Percentiles rank a stretch among this genome's conserved stretches.
Evolutionary conservation across 2,113 vertebrate genomes (phyloP).

Genomic region (Megaleporinus macrocephalus): DNA sequence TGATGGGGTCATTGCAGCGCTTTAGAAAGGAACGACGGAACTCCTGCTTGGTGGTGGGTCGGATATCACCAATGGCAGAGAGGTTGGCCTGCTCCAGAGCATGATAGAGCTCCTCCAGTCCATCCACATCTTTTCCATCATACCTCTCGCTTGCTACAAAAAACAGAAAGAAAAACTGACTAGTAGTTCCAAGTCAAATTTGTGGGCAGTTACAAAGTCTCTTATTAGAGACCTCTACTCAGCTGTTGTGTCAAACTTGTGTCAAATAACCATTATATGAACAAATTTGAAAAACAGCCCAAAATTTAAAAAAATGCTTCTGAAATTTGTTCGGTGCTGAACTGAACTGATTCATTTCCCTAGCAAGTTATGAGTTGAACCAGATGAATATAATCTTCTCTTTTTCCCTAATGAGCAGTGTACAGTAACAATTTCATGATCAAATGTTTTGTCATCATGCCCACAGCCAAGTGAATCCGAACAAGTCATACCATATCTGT

Average conservation of each 20-base stretch:
- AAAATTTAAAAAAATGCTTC: too few relatives aligned
- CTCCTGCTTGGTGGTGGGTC: constrained; percentile 86
- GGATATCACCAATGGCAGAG: constrained; percentile 84
- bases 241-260: neutral
- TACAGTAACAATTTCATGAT: too few relatives aligned
- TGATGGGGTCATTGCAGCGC: constrained; percentile 83
- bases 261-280: neutral
- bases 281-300: too few relatives aligned
- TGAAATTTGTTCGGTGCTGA: too few relatives aligned
- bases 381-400: too few relatives aligned
- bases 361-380: too few relatives aligned
- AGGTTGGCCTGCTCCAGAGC: constrained; percentile 75
- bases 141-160: constrained; percentile 63
- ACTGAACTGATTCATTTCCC: too few relatives aligned
- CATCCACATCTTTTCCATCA: constrained; percentile 68
- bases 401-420: too few relatives aligned
- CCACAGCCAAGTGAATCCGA: too few relatives aligned
- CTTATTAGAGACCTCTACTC: neutral
- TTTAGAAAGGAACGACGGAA: constrained; percentile 85
- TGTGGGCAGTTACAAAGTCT: neutral
- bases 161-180: neutral
- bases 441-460: too few relatives aligned
- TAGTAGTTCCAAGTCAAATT: neutral
- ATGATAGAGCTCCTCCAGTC: constrained; percentile 87
- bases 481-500: too few relatives aligned